Base-by-base conservation (phyloP, 2,113 vertebrate genomes). In the Chrysochloris asiatica region DNA sequence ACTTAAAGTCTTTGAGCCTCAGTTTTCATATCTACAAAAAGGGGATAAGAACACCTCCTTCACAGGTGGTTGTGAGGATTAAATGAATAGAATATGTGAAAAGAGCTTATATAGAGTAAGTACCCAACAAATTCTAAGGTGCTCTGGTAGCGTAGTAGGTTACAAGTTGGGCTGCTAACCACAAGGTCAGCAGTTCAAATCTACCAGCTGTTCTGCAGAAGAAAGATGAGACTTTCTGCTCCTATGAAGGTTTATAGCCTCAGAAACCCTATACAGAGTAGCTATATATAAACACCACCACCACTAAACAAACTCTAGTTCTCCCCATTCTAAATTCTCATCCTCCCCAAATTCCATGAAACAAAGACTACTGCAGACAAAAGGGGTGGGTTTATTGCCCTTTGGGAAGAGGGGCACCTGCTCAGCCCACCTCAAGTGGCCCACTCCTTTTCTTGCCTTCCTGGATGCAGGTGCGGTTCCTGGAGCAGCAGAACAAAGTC, bases 401-500 rank as follows among this genome's bases (percentile, higher is more conserved):
- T 48, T 19, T 5, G 38, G 59, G 26, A 45, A n/a, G 7, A 28
- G 14, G 8, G 33, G 14, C 7, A 17, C 22, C 24, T 9, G 6
- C 10, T 50, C n/a, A n/a, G 72, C 16, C 45, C 56, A 28, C 16
- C 19, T 67, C 56, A 41, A 63, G 50, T n/a, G 33, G 9, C 24
- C 72, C 8, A 83, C 41, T n/a, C 21, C 0, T 69, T 52, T 13
- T 26, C 36, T 77, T 83, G n/a, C 19, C 30, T 41, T 11, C 12
- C 19, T 9, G 1, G 19, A 19, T 26, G 13, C 54, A 96, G 96
- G 96, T 96, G 79, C 85, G 89, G 30, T 96, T 96, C 85, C 45
- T 96, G 89, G 96, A 96, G 56, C 96, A 97, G 87, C 95, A 96
- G 45, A 97, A 97, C 80, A 93, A 96, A 52, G 92, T 96, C 9